Conservation (phyloP, 2,113 vertebrate genomes). For the Hyla sarda region DNA sequence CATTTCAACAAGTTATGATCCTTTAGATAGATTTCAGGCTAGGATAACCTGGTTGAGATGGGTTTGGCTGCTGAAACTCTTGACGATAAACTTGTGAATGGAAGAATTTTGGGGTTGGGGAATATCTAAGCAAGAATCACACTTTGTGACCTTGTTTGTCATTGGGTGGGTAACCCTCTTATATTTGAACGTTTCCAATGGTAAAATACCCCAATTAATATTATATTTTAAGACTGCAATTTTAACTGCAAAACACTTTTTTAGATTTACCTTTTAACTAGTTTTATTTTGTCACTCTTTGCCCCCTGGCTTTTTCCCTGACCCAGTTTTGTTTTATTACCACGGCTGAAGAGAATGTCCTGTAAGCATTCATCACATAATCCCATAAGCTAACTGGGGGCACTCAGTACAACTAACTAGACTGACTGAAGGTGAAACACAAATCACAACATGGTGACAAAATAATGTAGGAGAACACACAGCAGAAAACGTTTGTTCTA, state of each 20-base stretch:
- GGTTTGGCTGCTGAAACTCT: no score
- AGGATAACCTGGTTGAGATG: no score
- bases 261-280: background rate
- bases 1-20: no score
- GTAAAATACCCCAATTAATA: no score
- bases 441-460: background rate
- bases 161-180: no score
- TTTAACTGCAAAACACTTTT: background rate
- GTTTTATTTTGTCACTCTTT: background rate
- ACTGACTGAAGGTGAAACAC: conserved; percentile 14
- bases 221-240: background rate
- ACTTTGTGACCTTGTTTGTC: no score
- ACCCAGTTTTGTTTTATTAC: conserved; percentile 19
- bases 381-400: background rate
- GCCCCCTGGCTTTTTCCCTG: conserved; percentile 12
- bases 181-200: no score
- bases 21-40: no score
- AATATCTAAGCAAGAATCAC: no score
- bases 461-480: background rate
- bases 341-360: background rate
- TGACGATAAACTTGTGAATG: no score
- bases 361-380: conserved; percentile 15
- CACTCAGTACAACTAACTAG: background rate
- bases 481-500: background rate
- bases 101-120: no score